Evolutionary conservation across 2,888 invertebrate genomes (phyloP).

Genomic region (Perizoma affinitatum): DNA sequence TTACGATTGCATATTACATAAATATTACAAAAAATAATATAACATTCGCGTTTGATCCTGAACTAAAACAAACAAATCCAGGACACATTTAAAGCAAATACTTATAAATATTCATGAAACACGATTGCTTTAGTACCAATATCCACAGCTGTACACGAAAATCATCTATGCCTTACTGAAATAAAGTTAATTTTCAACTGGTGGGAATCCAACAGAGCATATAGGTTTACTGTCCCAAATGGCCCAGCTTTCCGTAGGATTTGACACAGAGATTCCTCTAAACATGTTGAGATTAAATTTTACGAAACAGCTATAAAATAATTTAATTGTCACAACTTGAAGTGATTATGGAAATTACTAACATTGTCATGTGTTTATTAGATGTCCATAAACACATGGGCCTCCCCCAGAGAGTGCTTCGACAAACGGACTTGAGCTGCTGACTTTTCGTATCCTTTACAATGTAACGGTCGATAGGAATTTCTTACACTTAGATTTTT

Average conservation of each 20-base stretch:
- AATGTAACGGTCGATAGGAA: no score
- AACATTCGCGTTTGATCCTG: slow-evolving; percentile 10
- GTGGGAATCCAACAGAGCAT: neutral
- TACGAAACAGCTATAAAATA: neutral
- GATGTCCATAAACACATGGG: no score
- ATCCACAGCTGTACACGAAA: slow-evolving; percentile 9
- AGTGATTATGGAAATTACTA: no score
- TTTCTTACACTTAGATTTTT: no score
- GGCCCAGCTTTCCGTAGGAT: slow-evolving; percentile 14
- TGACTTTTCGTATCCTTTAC: no score
- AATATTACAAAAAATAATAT: neutral
- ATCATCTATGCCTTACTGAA: neutral
- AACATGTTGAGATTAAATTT: slow-evolving; percentile 11
- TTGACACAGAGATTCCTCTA: slow-evolving; percentile 9
- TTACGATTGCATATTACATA: no score
- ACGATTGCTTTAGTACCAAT: slow-evolving; percentile 16
- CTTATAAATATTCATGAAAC: slow-evolving; percentile 25
- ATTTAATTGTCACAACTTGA: no score
- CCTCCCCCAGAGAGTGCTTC: no score
- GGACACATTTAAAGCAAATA: slow-evolving; percentile 17
- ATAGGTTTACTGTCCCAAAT: slow-evolving; percentile 2
- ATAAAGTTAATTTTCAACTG: slow-evolving; percentile 4
- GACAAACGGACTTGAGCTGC: no score
- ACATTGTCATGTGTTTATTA: no score
- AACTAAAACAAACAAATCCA: slow-evolving; percentile 17